Evolutionary conservation across 2,888 invertebrate genomes (phyloP).

Genomic region (Malacosoma neustria): DNA sequence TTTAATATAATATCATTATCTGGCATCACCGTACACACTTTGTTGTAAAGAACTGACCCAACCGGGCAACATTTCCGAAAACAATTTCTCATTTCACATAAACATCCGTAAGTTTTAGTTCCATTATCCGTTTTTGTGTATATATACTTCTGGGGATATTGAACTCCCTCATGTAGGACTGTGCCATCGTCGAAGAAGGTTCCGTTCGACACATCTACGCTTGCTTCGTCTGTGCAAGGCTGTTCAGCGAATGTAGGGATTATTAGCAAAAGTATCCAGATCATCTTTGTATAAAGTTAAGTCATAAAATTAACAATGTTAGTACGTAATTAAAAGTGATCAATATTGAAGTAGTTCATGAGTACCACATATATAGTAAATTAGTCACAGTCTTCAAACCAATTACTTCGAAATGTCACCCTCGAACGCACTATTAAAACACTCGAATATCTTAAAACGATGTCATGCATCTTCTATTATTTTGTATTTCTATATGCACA

Average conservation of each 20-base stretch:
- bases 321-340: too few species aligned
- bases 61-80: conserved; percentile 51
- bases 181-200: conserved; percentile 19
- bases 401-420: too few species aligned
- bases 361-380: too few species aligned
- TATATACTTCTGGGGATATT: conserved; percentile 31
- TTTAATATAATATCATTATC: conserved; percentile 24
- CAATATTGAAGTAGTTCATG: too few species aligned
- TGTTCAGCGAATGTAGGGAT: conserved; percentile 18
- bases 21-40: conserved; percentile 21
- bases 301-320: too few species aligned
- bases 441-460: too few species aligned
- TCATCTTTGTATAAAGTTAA: conserved; percentile 12
- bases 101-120: conserved; percentile 38
- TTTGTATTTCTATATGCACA: too few species aligned
- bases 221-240: conserved; percentile 29
- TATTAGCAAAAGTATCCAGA: conserved; percentile 18
- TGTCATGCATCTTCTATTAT: too few species aligned
- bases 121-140: conserved; percentile 33
- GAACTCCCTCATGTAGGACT: conserved; percentile 24
- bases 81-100: conserved; percentile 39
- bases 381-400: too few species aligned
- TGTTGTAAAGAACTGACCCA: conserved; percentile 21
- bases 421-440: too few species aligned
- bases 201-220: conserved; percentile 36